Evolutionary conservation across 2,888 invertebrate species (phyloP).

Genomic region (Andrena hattorfiana): DNA sequence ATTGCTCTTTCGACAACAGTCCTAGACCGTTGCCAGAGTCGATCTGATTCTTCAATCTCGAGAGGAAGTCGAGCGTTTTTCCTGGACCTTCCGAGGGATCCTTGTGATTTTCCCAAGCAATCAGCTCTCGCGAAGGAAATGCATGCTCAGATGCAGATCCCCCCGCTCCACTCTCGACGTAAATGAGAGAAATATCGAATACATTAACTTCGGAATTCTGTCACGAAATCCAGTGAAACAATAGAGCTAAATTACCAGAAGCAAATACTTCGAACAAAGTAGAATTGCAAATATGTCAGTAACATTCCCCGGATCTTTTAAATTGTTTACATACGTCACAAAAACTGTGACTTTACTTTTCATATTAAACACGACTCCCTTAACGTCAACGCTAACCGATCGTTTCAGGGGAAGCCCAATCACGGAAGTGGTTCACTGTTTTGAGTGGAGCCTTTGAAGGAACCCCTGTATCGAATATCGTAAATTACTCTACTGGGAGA

Average conservation of each 20-base stretch:
- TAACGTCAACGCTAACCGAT: not conserved
- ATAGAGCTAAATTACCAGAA: too few species aligned
- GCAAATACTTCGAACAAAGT: not conserved
- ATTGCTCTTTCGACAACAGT: conserved; percentile 47
- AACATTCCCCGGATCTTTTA: not conserved
- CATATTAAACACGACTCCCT: not conserved
- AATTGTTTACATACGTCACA: not conserved
- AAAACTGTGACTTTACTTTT: not conserved
- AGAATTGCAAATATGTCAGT: not conserved
- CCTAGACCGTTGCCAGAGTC: conserved; percentile 6
- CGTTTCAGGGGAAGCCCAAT: not conserved
- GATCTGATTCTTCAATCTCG: conserved; percentile 34
- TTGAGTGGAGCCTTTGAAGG: not conserved
- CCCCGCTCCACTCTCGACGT: too few species aligned
- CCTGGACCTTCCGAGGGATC: not conserved
- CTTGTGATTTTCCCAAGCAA: conserved; percentile 5
- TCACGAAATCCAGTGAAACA: too few species aligned
- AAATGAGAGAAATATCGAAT: too few species aligned
- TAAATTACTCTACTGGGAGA: not conserved
- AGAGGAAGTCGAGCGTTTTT: conserved; percentile 15
- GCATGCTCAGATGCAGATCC: not conserved
- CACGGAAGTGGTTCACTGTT: not conserved
- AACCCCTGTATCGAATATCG: not conserved
- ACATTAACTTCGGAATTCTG: too few species aligned
- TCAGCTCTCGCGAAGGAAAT: not conserved